A percentile compares a stretch with the other conserved stretches of the same genome.
These are phyloP conservation scores for Oreochromis aureus DNA, from an alignment of 2,113 vertebrate genomes.

Conservation along the genomic window DNA sequence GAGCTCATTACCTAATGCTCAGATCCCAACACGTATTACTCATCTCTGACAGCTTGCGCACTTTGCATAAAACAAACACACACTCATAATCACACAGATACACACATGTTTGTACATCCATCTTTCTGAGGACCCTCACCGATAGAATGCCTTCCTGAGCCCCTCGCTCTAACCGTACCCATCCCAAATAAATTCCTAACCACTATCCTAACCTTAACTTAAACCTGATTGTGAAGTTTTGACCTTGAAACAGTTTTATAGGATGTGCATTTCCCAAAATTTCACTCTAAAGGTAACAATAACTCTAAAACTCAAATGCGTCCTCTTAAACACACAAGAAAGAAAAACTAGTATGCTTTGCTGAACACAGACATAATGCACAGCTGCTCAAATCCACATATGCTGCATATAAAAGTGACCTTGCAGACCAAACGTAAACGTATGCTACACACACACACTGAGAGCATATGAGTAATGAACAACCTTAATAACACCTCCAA, in stretches of 20 bases:
- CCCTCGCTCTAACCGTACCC: neutral
- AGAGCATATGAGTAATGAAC: slow-evolving; percentile 69
- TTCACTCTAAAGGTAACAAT: neutral
- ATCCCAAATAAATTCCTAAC: neutral
- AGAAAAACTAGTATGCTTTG: neutral
- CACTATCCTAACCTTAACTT: neutral
- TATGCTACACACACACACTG: neutral
- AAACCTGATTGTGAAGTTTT: neutral
- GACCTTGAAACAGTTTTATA: neutral
- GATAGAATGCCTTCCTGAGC: neutral
- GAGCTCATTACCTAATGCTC: slow-evolving; percentile 74
- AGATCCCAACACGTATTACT: slow-evolving; percentile 73
- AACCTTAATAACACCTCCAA: slow-evolving; percentile 79
- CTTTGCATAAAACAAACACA: slow-evolving; percentile 59
- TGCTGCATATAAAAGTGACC: slow-evolving; percentile 23
- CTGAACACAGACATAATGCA: neutral
- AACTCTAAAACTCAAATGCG: neutral
- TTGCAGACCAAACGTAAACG: slow-evolving; percentile 5
- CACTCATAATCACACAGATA: neutral
- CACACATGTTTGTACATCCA: neutral
- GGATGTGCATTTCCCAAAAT: neutral
- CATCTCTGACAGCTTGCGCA: slow-evolving; percentile 68
- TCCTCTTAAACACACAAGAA: neutral
- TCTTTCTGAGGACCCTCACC: neutral
- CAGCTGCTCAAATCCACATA: neutral